Evolutionary conservation across 2,113 vertebrate genomes (phyloP), one percentile per base, ranked within the genome.

Genomic region (Psettodes erumei): DNA sequence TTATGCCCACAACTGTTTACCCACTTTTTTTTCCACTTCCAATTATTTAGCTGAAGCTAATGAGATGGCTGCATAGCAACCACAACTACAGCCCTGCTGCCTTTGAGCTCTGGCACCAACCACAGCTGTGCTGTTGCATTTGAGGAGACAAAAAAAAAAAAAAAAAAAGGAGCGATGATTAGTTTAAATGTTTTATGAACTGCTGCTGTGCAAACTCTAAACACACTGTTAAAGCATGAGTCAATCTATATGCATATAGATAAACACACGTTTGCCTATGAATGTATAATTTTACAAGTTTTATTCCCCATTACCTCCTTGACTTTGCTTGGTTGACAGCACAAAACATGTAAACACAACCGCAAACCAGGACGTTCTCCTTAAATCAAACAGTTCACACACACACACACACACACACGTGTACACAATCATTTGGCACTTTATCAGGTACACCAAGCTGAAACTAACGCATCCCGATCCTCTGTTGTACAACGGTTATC

Each of bases 21-120:
- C 32, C 32, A 15, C 27, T 5, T 1, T 55, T 59, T 53, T 1
- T 55, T 59, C 48, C 33, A 62, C 7, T 71, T 77, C 32, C 50
- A 0, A 12, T 58, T 33, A 71, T 45, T 75, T 64, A 70, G 37
- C 21, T 64, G 19, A 55, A 77, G 33, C 30, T 53, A 79, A 76
- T 73, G 56, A 60, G 11, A 77, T 8, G 18, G 82, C 65, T 76
- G 64, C 72, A 45, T 68, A 73, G 71, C 75, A 76, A 82, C 13
- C 23, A 43, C 33, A 60, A 56, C 48, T 25, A 51, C 18, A 50
- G 56, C 23, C 21, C n/a, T 25, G 27, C 48, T 74, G 11, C 19
- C 32, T 59, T 35, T 43, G 28, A 75, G 60, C 23, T 75, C 15
- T 83, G 21, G 43, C 30, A 67, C 83, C 65, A 65, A 16, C 53